Evolutionary conservation across 2,797 vertebrate species (phyloP).

Genomic region (Dryobates pubescens): DNA sequence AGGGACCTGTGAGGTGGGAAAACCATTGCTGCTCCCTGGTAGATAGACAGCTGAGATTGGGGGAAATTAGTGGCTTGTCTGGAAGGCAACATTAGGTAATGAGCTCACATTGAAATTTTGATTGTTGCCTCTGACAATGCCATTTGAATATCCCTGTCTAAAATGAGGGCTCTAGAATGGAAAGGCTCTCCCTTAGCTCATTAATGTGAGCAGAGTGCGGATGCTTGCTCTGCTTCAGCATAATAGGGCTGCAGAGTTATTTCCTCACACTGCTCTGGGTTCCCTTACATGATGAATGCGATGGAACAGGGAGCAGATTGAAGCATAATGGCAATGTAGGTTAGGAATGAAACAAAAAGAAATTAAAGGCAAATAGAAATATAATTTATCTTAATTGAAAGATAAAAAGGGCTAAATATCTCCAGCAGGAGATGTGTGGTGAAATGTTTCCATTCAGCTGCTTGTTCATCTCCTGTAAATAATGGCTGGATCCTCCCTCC

Average conservation of each 20-base stretch:
- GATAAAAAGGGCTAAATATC: background rate
- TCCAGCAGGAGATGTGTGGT: background rate
- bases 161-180: background rate
- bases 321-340: background rate
- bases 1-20: background rate
- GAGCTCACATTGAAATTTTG: background rate
- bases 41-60: background rate
- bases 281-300: background rate
- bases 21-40: fast-evolving
- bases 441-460: background rate
- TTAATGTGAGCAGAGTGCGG: background rate
- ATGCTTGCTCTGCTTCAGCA: background rate
- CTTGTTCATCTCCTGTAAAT: background rate
- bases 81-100: background rate
- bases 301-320: background rate
- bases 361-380: background rate
- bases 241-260: background rate
- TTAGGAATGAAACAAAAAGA: background rate
- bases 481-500: background rate
- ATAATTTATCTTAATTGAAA: background rate
- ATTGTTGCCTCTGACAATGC: background rate
- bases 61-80: background rate
- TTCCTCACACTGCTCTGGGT: background rate
- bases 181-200: background rate
- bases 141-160: background rate